Percentiles rank a stretch among this genome's conserved stretches.
phyloP scores from a whole-genome alignment of 2,888 invertebrate genomes.

The Salticus scenicus region DNA sequence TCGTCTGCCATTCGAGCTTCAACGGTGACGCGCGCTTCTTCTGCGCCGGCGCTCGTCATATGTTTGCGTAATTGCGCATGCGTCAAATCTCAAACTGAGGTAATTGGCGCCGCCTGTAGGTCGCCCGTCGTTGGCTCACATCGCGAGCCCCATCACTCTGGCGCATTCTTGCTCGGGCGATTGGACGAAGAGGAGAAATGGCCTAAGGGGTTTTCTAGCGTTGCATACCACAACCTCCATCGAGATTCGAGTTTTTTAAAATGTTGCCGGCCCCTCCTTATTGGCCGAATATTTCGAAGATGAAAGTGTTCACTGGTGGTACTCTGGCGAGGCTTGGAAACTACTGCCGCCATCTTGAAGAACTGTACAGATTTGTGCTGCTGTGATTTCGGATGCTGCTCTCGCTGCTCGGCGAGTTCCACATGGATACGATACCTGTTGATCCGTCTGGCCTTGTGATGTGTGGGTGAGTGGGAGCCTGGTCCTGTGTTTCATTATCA shows the following conservation, averaged over 20 bases:
- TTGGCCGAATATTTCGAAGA: conserved; percentile 49
- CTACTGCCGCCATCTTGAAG: conserved; percentile 53
- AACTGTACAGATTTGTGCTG: conserved; percentile 12
- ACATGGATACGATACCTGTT: conserved; percentile 54
- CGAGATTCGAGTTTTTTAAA: conserved; percentile 47
- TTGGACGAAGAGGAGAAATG: conserved; percentile 48
- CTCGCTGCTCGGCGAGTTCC: background rate
- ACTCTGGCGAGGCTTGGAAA: conserved; percentile 33
- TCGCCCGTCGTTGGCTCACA: conserved; percentile 36
- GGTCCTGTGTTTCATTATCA: conserved; percentile 62
- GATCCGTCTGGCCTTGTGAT: conserved; percentile 41
- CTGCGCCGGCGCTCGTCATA: conserved; percentile 28
- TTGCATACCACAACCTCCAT: conserved; percentile 46
- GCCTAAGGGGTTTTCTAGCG: conserved; percentile 41
- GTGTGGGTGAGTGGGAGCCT: conserved; percentile 66
- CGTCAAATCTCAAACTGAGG: background rate
- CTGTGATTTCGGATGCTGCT: conserved; percentile 45
- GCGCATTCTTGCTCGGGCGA: conserved; percentile 54
- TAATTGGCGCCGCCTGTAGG: conserved; percentile 38
- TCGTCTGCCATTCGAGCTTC: conserved; percentile 4
- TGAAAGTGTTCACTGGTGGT: conserved; percentile 36
- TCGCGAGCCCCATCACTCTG: conserved; percentile 35
- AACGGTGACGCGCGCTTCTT: conserved; percentile 2
- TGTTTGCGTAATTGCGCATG: conserved; percentile 32
- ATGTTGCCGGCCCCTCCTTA: conserved; percentile 49